Conservation (phyloP, 2,888 invertebrate species). For the Mimumesa dahlbomi region DNA sequence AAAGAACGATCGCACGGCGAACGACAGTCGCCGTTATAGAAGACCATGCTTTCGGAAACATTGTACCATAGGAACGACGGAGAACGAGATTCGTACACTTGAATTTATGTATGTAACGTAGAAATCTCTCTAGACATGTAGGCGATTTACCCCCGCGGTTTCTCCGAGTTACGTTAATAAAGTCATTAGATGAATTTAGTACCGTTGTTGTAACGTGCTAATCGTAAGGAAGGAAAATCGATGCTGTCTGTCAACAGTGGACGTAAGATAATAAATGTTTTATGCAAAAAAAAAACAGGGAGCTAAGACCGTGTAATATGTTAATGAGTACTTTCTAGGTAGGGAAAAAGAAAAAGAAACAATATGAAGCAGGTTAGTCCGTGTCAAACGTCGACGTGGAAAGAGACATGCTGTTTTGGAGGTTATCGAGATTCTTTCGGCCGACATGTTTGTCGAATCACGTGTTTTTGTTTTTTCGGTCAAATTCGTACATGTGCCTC, state of each 20-base stretch:
- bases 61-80: conserved; percentile 44
- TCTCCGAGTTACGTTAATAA: conserved; percentile 52
- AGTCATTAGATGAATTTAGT: conserved; percentile 53
- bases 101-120: conserved; percentile 56
- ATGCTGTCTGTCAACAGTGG: conserved; percentile 37
- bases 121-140: conserved; percentile 55
- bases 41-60: conserved; percentile 3
- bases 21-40: too few relatives aligned
- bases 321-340: conserved; percentile 45
- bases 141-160: conserved; percentile 49
- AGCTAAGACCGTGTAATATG: conserved; percentile 41
- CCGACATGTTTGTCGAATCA: too few relatives aligned
- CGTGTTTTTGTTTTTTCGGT: too few relatives aligned
- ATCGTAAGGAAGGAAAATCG: conserved; percentile 34
- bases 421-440: too few relatives aligned
- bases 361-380: too few relatives aligned
- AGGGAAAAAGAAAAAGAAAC: conserved; percentile 35
- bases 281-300: conserved; percentile 49
- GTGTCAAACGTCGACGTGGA: too few relatives aligned
- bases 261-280: conserved; percentile 50
- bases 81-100: conserved; percentile 32
- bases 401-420: too few relatives aligned
- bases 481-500: too few relatives aligned
- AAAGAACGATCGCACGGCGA: too few relatives aligned
- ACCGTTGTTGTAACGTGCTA: conserved; percentile 45